A percentile compares a stretch with the other conserved stretches of the same genome.
phyloP scores from a whole-genome alignment of 2,113 vertebrate genomes.

The Brachirus orientalis region DNA sequence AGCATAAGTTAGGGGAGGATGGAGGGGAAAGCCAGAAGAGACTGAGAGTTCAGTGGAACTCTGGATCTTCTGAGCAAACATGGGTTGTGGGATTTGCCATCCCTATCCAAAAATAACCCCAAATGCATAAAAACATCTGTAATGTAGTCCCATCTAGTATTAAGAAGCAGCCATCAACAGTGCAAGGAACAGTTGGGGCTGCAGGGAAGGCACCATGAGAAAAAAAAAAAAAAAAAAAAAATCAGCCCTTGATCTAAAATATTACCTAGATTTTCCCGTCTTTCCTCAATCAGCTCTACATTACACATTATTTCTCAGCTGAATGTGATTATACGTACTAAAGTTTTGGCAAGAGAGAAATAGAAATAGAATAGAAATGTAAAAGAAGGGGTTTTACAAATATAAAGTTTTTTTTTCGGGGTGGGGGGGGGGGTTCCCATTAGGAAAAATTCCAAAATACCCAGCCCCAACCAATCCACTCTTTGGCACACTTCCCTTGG shows the following conservation, averaged over 20 bases:
- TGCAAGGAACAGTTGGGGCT: background rate
- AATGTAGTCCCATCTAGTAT: slow-evolving; percentile 18
- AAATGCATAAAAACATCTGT: slow-evolving; percentile 52
- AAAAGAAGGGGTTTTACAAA: slow-evolving; percentile 5
- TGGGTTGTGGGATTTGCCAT: slow-evolving; percentile 51
- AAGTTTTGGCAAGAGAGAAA: too few species aligned
- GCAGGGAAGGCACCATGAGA: background rate
- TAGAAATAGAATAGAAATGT: slow-evolving; percentile 3
- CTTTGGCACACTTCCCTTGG: too few species aligned
- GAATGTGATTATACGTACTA: background rate
- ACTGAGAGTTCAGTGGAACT: slow-evolving; percentile 43
- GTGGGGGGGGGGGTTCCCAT: too few species aligned
- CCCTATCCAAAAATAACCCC: slow-evolving; percentile 57
- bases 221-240: too few species aligned
- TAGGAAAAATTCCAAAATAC: too few species aligned
- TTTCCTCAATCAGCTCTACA: background rate
- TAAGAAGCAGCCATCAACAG: background rate
- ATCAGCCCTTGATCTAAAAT: background rate
- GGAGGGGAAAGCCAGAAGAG: slow-evolving; percentile 15
- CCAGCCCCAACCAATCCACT: too few species aligned
- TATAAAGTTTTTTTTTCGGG: background rate
- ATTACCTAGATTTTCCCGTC: background rate
- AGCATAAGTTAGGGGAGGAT: too few species aligned
- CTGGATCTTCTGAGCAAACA: slow-evolving; percentile 43
- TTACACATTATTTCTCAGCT: slow-evolving; percentile 13